Evolutionary conservation across 1,140 invertebrate species (phyloP), one percentile per base, ranked within the genome.

Genomic region (Psilanteris sp.): DNA sequence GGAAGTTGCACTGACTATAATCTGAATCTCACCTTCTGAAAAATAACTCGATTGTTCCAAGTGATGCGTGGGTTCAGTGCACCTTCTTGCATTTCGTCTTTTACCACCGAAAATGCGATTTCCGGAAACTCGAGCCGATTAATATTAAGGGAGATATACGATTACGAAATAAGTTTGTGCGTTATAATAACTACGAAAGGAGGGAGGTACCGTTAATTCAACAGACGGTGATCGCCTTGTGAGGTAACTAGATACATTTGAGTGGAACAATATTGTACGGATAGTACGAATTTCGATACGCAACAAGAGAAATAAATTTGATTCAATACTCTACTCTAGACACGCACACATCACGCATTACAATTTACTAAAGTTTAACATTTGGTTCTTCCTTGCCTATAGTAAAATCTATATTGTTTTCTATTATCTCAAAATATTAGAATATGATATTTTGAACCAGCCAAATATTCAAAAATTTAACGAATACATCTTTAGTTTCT

Each of bases 71-170:
- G 32, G 41, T 67, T 55, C 64, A 39, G 22, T 39, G 64, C 34
- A 55, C 50, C 13, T 57, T 57, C 29, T 70, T 54, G 54, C 37
- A n/a, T 32, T 9, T 52, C 37, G 14, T 55, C 41, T 44, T 67
- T 31, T 44, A 41, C 52, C 41, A 41, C 27, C 66, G 54, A 70
- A 70, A 70, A 70, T 61, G 43, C 66, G 54, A 70, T 70, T 70
- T 70, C 66, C 66, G 66, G 66, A 70, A 70, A 70, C 54, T 61
- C 31, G 54, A 70, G 54, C 4, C 66, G 66, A 70, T 70, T 70
- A 61, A 26, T 44, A 20, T 43, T 43, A 11, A 34, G 66, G 34
- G 15, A 26, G 37, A 8, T 52, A 44, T 70, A 61, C 54, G 20
- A 70, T 70, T 70, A 34, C 64, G 18, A 7, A 22, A 18, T 27